These are phyloP conservation scores for Globodera ellingtonae DNA, from an alignment of 1,140 invertebrate genomes.

Conservation along the genomic window DNA sequence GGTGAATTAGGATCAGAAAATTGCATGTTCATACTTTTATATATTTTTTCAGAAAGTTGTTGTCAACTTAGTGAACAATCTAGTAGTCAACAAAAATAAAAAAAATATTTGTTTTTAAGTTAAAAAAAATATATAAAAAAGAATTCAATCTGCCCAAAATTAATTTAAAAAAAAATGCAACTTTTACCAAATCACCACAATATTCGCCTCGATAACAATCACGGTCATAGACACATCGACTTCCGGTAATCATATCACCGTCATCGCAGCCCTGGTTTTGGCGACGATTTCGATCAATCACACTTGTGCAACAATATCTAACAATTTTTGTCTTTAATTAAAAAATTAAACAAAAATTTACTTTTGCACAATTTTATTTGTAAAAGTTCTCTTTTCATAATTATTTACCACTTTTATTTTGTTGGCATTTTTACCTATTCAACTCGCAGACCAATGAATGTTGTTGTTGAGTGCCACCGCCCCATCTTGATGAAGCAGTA, in stretches of 20 bases:
- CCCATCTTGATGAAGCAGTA: not conserved
- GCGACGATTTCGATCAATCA: not conserved
- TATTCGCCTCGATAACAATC: conserved; percentile 17
- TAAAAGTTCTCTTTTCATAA: not conserved
- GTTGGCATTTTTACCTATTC: not conserved
- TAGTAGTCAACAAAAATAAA: no score
- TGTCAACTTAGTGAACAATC: no score
- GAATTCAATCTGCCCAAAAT: no score
- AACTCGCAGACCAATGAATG: not conserved
- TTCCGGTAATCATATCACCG: conserved; percentile 11
- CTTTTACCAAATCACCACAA: conserved; percentile 10
- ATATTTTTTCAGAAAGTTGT: no score
- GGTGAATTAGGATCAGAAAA: no score
- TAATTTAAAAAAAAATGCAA: not conserved
- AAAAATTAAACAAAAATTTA: not conserved
- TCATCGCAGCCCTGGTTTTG: conserved; percentile 17
- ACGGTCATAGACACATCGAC: conserved; percentile 14
- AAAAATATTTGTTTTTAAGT: no score
- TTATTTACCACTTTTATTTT: not conserved
- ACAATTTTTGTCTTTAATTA: not conserved
- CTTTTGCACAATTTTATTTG: not conserved
- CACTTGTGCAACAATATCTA: conserved; percentile 23
- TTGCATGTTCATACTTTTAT: no score
- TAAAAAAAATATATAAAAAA: no score
- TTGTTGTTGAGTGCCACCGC: no score